A percentile compares a stretch with the other conserved stretches of the same genome.
Conservation (phyloP, 2,888 invertebrate species). For the Calliphora vomitoria region DNA sequence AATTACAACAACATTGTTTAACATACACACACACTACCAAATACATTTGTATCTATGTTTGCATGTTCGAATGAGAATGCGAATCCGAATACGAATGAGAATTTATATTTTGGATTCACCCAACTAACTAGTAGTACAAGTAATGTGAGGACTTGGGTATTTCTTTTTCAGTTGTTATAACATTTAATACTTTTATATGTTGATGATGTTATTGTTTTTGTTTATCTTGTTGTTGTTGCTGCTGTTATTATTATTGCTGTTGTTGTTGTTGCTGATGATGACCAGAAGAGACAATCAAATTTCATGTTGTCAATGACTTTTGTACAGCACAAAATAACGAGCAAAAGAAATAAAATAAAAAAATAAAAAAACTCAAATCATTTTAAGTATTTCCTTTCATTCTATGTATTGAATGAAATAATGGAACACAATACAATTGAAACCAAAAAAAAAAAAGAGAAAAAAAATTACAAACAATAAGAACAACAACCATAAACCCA, state of each 20-base stretch:
- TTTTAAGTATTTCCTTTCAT: conserved; percentile 73
- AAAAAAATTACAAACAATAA: background rate
- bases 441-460: background rate
- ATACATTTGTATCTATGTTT: conserved; percentile 18
- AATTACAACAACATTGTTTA: conserved; percentile 48
- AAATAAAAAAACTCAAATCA: conserved; percentile 78
- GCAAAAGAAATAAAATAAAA: conserved; percentile 77
- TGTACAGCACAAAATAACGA: conserved; percentile 18
- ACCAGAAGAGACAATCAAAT: conserved; percentile 70
- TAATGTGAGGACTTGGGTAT: conserved; percentile 61
- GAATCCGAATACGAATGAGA: conserved; percentile 15
- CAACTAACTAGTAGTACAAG: conserved; percentile 39
- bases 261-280: conserved; percentile 59
- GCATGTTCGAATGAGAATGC: no score
- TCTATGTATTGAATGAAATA: conserved; percentile 75
- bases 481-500: background rate
- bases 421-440: conserved; percentile 47
- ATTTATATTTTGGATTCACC: conserved; percentile 33
- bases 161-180: conserved; percentile 45
- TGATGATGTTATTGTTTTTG: conserved; percentile 39
- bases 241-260: conserved; percentile 3
- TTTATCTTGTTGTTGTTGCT: background rate
- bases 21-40: background rate
- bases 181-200: conserved; percentile 67
- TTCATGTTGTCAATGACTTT: conserved; percentile 72